phyloP scores from a whole-genome alignment of 2,888 invertebrate species.

The Lochmaea crataegi region DNA sequence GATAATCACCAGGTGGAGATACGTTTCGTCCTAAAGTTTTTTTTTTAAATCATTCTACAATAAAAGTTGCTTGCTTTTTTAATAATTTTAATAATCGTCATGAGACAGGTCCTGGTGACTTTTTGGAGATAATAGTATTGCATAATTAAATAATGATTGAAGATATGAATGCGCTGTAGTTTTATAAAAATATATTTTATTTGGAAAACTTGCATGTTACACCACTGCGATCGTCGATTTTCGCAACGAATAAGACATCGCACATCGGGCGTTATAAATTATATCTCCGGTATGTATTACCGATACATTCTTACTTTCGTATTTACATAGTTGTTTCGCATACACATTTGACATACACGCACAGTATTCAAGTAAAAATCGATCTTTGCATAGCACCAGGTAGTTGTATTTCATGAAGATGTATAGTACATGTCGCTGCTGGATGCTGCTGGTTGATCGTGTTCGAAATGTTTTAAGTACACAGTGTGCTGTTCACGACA shows the following conservation, averaged over 20 bases:
- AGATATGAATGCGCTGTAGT: too few relatives aligned
- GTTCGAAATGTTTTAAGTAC: constrained; percentile 17
- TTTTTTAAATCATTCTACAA: too few relatives aligned
- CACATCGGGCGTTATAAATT: constrained; percentile 25
- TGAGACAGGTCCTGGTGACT: too few relatives aligned
- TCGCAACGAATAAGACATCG: constrained; percentile 23
- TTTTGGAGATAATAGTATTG: too few relatives aligned
- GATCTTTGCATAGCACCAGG: constrained; percentile 14
- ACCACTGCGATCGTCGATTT: constrained; percentile 16
- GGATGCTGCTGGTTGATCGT: constrained; percentile 12
- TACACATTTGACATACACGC: constrained; percentile 6
- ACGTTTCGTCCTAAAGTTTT: too few relatives aligned
- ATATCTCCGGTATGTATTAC: constrained; percentile 26
- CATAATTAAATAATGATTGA: too few relatives aligned
- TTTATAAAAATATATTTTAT: background rate
- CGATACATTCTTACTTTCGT: constrained; percentile 25
- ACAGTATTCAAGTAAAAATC: background rate
- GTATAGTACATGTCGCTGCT: constrained; percentile 16
- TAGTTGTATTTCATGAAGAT: constrained; percentile 31
- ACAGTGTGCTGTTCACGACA: too few relatives aligned
- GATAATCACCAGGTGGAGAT: too few relatives aligned
- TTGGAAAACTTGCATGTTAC: background rate
- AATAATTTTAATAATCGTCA: too few relatives aligned
- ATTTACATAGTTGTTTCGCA: constrained; percentile 8
- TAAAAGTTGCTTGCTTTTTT: too few relatives aligned